Conservation (phyloP, 1,140 invertebrate genomes). For the Globodera rostochiensis region DNA sequence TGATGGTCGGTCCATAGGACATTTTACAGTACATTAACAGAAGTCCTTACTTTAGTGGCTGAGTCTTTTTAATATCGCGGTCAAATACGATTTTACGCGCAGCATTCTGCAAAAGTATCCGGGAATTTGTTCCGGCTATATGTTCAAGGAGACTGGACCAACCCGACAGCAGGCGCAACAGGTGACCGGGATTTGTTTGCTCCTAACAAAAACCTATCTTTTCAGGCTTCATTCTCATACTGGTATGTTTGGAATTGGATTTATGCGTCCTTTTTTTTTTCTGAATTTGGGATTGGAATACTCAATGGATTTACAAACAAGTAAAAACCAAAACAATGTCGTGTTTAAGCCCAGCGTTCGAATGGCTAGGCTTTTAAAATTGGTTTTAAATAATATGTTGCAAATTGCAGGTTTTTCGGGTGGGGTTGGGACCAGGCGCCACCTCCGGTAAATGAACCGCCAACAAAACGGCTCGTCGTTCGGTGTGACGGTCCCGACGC, state of each 20-base stretch:
- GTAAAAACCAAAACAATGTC: too few species aligned
- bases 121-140: slow-evolving; percentile 51
- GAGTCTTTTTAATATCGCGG: slow-evolving; percentile 73
- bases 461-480: slow-evolving; percentile 75
- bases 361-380: too few species aligned
- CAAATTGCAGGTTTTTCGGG: slow-evolving; percentile 68
- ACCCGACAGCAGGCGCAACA: slow-evolving; percentile 57
- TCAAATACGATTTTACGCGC: slow-evolving; percentile 70
- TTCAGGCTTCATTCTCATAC: slow-evolving; percentile 58
- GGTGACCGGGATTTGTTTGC: slow-evolving; percentile 22
- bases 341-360: too few species aligned
- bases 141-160: slow-evolving; percentile 60
- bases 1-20: slow-evolving; percentile 38
- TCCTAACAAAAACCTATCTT: slow-evolving; percentile 20
- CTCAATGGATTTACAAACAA: too few species aligned
- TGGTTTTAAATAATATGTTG: too few species aligned
- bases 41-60: slow-evolving; percentile 67
- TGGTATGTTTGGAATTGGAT: slow-evolving; percentile 25
- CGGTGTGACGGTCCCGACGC: slow-evolving; percentile 72
- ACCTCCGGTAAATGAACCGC: slow-evolving; percentile 71
- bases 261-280: neutral
- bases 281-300: too few species aligned
- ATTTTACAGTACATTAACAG: too few species aligned
- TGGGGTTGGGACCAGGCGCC: slow-evolving; percentile 76
- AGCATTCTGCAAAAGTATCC: slow-evolving; percentile 60